Evolutionary conservation across 2,113 vertebrate genomes (phyloP), one percentile per base, ranked within the genome.

Genomic region (Calidris pygmaea): DNA sequence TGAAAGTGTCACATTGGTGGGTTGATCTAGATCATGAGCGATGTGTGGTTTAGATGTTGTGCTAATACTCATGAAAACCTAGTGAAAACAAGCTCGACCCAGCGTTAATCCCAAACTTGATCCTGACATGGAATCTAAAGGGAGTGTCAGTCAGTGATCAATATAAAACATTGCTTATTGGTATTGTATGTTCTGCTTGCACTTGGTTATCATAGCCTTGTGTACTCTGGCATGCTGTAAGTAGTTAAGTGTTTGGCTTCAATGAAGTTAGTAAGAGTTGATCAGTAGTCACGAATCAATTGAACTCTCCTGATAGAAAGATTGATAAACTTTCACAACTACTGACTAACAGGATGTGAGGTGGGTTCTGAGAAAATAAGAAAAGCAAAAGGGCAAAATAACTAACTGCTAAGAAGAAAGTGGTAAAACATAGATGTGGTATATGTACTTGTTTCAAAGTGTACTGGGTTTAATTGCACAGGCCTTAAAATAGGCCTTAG

Each of bases 141-240:
- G 22, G 58, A 52, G 8, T 21, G 14, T 75, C 48, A 20, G 37
- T 50, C 15, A 12, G 60, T 7, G 70, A 35, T 87, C 48, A 39
- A 0, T 60, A 1, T 7, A 39, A 5, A 6, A 4, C 50, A 1
- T 26, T 32, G 39, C 35, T 78, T 48, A 24, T 30, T 76, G 80
- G 34, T 45, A 10, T 12, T 2, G 0, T 16, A 0, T 17, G 35
- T 74, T 85, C 56, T 77, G 14, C 23, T 2, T 39, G 58, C 32
- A 2, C 9, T 32, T 76, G 50, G 50, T 67, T 71, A 24, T 59
- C 63, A 22, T 37, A 87, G 55, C 18, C 34, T 39, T 26, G 27
- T 0, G 1, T n/a, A 11, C 34, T 58, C 37, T 39, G 32, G 26
- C 0, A 0, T 45, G 32, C 35, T 59, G 3, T n/a, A 14, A 29